Evolutionary conservation across 2,888 invertebrate species (phyloP).

Genomic region (Calameuta pallipes): DNA sequence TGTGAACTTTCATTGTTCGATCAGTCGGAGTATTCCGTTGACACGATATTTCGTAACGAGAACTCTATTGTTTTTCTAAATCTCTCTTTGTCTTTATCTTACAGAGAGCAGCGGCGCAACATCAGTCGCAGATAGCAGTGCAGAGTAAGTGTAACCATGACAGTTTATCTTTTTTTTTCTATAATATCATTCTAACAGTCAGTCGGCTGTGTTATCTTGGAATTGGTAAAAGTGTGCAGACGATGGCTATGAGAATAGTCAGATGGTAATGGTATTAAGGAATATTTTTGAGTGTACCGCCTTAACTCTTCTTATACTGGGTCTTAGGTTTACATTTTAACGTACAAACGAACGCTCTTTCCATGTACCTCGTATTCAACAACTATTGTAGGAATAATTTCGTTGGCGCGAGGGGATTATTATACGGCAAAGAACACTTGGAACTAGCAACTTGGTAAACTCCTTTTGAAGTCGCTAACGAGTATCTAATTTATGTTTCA

Average conservation of each 20-base stretch:
- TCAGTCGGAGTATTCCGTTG: not conserved
- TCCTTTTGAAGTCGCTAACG: not conserved
- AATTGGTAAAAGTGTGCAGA: not conserved
- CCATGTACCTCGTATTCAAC: not conserved
- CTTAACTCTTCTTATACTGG: not conserved
- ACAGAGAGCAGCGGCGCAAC: constrained; percentile 77
- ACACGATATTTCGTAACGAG: not conserved
- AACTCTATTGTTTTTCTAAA: not conserved
- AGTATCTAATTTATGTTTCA: not conserved
- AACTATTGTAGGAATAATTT: not conserved
- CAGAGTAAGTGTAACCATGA: constrained; percentile 70
- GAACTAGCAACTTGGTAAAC: too few relatives aligned
- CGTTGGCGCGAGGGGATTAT: not conserved
- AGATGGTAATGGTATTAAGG: not conserved
- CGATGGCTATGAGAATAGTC: not conserved
- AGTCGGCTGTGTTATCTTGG: not conserved
- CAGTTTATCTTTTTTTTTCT: not conserved
- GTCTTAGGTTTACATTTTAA: not conserved
- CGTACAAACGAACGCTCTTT: not conserved
- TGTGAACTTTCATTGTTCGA: not conserved
- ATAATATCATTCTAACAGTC: not conserved
- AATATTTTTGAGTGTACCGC: not conserved
- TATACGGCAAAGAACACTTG: not conserved
- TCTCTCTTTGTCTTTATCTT: constrained; percentile 64
- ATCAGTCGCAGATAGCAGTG: constrained; percentile 74